Base-by-base conservation (phyloP, 2,113 vertebrate genomes). In the Grammomys surdaster region DNA sequence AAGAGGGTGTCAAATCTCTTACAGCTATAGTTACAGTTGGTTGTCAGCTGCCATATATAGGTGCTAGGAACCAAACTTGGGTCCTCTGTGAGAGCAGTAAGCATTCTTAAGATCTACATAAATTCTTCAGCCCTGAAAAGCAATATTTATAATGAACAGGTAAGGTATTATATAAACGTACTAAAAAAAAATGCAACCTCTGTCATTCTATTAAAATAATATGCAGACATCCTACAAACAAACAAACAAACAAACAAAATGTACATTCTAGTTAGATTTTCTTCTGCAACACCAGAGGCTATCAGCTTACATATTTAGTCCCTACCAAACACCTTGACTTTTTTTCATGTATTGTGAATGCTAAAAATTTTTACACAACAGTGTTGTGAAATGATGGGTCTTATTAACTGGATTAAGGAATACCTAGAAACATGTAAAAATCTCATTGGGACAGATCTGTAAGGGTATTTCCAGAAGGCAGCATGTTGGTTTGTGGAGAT, bases 1-100 rank as follows among this genome's bases (percentile, higher is more conserved):
- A 63, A 43, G 56, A 28, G 22, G 7, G 16, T 11, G 13, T 31
- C 40, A 65, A 26, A 31, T 10, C 26, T 65, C n/a, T 28, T 63
- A 1, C 12, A 14, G n/a, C 7, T 43, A 28, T 4, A 46, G 3
- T 65, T 19, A 5, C 1, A 31, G 14, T 24, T 8, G 17, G 14
- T 65, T 28, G 58, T 60, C 14, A 46, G 14, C 14, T 11, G 16
- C 7, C 40, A 14, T 33, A 28, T 17, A 40, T 9, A 31, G 24
- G 56, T 43, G 24, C 58, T 65, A 22, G 1, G 2, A 65, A 65
- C 81, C 58, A 46, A 46, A 46, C n/a, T 31, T 46, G 8, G 2
- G 40, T 19, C n/a, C 26, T 85, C 24, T 85, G 40, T 7, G 17
- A 31, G 14, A 40, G 12, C 58, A 65, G 58, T 65, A 46, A 85